Evolutionary conservation across 2,113 vertebrate species (phyloP), one percentile per base, ranked within the genome.

Genomic region (Gasterosteus nipponicus): DNA sequence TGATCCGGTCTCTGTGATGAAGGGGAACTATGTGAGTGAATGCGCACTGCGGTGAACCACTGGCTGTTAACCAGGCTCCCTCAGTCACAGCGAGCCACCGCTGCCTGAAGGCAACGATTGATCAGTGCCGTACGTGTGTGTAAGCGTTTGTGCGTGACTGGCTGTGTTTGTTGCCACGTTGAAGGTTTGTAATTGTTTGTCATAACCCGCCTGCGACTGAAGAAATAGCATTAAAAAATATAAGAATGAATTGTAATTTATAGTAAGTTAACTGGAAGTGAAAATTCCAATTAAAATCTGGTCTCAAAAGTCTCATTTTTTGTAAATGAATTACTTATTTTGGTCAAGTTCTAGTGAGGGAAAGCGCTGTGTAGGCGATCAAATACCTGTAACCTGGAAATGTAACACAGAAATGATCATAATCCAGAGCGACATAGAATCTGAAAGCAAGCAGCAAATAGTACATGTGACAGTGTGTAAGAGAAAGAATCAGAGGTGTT

Each of bases 51-150:
- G 88, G 90, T 85, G 71, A 67, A 81, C 64, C 70, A 68, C 78
- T 82, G 81, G 84, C 69, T 89, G 89, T 86, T 89, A 83, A 86
- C 73, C 80, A 86, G 70, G 54, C 73, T 78, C 69, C 84, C 86
- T 89, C 87, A 85, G 81, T 83, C 81, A 78, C 78, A 22, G 70
- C 77, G 81, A 75, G 60, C 75, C 85, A 86, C 84, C 77, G 83
- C 80, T 83, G 88, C 92, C 91, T 46, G 77, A 85, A 83, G 91
- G 87, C 71, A 79, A 53, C 57, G 62, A 93, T 90, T 86, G 92
- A 93, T 93, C 83, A 77, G 69, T 62, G 72, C 49, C 62, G 77
- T 65, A 26, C 22, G 72, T 73, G 73, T 77, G 53, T 68, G 66
- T 26, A 41, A 58, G 73, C 26, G 29, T 58, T 38, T 77, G 46